Conservation (phyloP, 2,797 vertebrate species). For the Mormyrops boulengeri region DNA sequence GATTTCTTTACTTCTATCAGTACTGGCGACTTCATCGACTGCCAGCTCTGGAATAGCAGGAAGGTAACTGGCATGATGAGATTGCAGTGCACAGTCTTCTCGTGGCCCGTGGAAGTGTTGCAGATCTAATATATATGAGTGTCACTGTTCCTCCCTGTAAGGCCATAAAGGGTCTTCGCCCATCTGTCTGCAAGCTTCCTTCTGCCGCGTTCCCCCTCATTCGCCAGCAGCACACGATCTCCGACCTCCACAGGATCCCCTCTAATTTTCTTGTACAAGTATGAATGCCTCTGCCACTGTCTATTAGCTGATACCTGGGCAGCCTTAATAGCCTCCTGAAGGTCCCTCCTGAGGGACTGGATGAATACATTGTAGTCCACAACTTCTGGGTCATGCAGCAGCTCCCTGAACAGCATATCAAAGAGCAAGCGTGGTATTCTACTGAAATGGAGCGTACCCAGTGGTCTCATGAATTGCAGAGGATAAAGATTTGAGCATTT, state of each 20-base stretch:
- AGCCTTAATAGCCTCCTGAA: not conserved
- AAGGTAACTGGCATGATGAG: slow-evolving; percentile 13
- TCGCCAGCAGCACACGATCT: not conserved
- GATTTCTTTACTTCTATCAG: not conserved
- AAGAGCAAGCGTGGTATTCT: slow-evolving; percentile 9
- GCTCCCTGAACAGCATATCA: slow-evolving; percentile 20
- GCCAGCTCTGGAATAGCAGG: not conserved
- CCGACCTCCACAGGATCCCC: not conserved
- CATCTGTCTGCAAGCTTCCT: slow-evolving; percentile 14
- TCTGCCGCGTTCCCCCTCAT: not conserved
- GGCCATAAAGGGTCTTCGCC: not conserved
- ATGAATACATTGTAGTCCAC: slow-evolving; percentile 21
- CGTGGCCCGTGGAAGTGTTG: not conserved
- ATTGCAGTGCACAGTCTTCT: slow-evolving; percentile 6
- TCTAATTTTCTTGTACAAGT: slow-evolving; percentile 13
- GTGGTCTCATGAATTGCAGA: slow-evolving; percentile 22
- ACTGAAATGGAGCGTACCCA: slow-evolving; percentile 18
- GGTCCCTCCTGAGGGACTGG: not conserved
- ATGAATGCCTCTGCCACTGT: slow-evolving; percentile 12
- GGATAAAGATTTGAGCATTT: slow-evolving; percentile 20
- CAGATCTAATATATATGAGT: slow-evolving; percentile 4
- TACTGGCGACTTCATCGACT: not conserved
- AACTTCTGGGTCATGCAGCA: not conserved
- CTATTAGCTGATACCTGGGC: not conserved
- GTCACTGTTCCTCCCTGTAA: not conserved